A percentile compares a stretch with the other conserved stretches of the same genome.
Conservation (phyloP, 2,888 invertebrate species). For the Diarsia mendica region DNA sequence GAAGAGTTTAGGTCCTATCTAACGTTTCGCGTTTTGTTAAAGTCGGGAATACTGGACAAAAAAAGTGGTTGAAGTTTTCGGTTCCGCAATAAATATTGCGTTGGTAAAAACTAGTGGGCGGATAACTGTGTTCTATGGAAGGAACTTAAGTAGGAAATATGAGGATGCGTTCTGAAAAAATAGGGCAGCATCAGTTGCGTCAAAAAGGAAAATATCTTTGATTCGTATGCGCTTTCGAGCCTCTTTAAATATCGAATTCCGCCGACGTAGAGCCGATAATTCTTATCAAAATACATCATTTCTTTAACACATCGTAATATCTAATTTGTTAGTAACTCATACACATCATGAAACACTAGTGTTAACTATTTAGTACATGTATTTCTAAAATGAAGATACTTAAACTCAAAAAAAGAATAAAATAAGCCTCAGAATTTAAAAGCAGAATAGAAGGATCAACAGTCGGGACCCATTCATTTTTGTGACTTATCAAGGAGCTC, state of each 20-base stretch:
- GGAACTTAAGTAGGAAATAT: constrained; percentile 61
- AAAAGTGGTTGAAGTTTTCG: constrained; percentile 55
- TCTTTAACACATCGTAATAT: no score
- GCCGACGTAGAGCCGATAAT: no score
- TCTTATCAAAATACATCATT: no score
- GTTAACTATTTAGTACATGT: no score
- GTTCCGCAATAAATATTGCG: constrained; percentile 68
- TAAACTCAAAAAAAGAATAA: background rate
- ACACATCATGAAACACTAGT: no score
- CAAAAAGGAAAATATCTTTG: background rate
- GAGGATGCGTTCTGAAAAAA: constrained; percentile 36
- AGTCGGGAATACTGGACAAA: constrained; percentile 40
- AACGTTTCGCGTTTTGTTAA: constrained; percentile 70
- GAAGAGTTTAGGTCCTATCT: constrained; percentile 76
- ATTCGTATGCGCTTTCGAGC: background rate
- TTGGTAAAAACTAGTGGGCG: constrained; percentile 61
- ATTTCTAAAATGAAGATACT: no score
- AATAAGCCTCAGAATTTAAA: no score
- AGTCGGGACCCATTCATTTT: no score
- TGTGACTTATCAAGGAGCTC: no score
- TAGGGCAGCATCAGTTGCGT: background rate
- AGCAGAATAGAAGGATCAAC: no score
- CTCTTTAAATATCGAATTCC: background rate
- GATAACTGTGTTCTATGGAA: constrained; percentile 55
- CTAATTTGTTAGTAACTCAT: no score